Base-by-base conservation (phyloP, 2,113 vertebrate genomes). In the rat (Rattus norvegicus) region DNA sequence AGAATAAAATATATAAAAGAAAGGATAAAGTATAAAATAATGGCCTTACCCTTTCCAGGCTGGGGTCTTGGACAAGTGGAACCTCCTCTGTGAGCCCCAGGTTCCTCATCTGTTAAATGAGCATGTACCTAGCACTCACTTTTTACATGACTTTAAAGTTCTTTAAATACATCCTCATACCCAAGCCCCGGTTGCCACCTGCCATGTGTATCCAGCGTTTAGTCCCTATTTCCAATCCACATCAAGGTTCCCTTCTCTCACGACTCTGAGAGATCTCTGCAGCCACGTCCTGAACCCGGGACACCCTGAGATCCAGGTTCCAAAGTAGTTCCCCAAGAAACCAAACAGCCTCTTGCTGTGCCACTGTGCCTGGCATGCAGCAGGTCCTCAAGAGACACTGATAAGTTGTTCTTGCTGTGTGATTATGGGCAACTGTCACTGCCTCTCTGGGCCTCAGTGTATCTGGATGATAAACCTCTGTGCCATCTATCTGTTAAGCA, bases 81-180 rank as follows among this genome's bases (percentile, higher is more conserved):
- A 59, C 49, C 67, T 12, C 30, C 11, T 87, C 87, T 59, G 16
- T 36, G 70, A 90, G n/a, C 39, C 93, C 88, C 39, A 19, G 39
- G 49, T 24, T 94, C n/a, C 81, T 73, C 89, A 20, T 61, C 93
- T 96, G 52, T 88, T 91, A 70, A 90, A 67, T 52, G 30, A 72
- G 49, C 20, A 88, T 7, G 84, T 56, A 52, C 65, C 76, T 81
- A 85, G 75, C 63, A 69, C 77, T 47, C 49, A 81, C 39, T 70
- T 84, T 81, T 52, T 63, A 80, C 91, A 63, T 26, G 6, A 70
- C 84, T 69, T 59, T 49, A n/a, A 56, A 95, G 59, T 47, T 52
- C 67, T 88, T 75, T 59, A 75, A 70, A 83, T 54, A 43, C 26
- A 49, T 2, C 61, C 79, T 8, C 81, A 56, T 7, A 88, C 39